These are phyloP conservation scores for Congeria kusceri DNA, from an alignment of 2,888 invertebrate species.

Conservation along the genomic window DNA sequence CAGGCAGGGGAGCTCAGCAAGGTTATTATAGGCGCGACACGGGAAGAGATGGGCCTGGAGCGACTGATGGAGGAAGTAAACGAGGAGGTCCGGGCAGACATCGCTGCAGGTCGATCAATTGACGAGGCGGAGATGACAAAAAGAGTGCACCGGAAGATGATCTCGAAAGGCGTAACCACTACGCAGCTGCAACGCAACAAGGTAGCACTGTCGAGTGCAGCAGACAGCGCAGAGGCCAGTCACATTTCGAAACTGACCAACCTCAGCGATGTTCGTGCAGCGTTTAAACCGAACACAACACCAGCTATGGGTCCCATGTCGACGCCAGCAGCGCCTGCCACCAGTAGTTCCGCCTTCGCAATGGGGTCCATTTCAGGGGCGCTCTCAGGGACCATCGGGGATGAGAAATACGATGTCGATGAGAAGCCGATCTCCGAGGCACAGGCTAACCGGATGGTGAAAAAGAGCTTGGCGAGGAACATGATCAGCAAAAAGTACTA, in stretches of 20 bases:
- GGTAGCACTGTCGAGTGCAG: slow-evolving; percentile 30
- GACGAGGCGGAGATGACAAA: slow-evolving; percentile 63
- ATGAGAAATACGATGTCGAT: slow-evolving; percentile 1
- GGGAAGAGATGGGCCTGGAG: slow-evolving; percentile 80
- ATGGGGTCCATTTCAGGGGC: too few species aligned
- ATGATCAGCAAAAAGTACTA: slow-evolving; percentile 6
- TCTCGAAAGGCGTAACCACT: slow-evolving; percentile 50
- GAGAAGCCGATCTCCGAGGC: slow-evolving; percentile 6
- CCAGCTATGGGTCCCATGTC: too few species aligned
- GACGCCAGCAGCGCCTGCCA: too few species aligned
- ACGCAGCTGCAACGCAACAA: slow-evolving; percentile 65
- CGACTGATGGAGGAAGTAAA: slow-evolving; percentile 73
- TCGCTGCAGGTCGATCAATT: slow-evolving; percentile 65
- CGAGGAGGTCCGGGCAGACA: slow-evolving; percentile 69
- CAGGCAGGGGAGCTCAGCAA: slow-evolving; percentile 74
- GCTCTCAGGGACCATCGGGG: neutral
- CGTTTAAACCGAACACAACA: neutral
- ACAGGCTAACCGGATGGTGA: slow-evolving; percentile 11
- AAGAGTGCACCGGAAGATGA: slow-evolving; percentile 54
- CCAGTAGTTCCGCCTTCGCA: too few species aligned
- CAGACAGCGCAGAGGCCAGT: slow-evolving; percentile 47
- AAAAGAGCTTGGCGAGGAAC: slow-evolving; percentile 14
- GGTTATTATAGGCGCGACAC: slow-evolving; percentile 79
- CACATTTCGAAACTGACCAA: slow-evolving; percentile 50
- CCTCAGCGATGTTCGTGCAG: slow-evolving; percentile 51